Conservation (phyloP, 37 sponge, comb jelly and placozoan species). For the Diacarnus erythraeanus region DNA sequence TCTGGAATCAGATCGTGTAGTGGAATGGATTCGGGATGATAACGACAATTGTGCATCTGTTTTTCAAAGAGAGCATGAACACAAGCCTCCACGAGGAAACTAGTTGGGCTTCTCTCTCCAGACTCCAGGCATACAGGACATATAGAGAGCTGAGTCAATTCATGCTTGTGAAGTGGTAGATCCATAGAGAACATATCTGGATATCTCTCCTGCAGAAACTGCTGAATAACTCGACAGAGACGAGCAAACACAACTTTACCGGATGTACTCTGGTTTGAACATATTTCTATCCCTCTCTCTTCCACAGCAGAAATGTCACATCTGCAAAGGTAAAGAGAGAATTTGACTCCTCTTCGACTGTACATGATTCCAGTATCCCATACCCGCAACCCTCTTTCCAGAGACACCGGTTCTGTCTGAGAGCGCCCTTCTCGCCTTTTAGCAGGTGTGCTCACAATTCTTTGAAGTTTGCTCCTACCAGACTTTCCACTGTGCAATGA, state of each 20-base stretch:
- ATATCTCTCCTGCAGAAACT: constrained; percentile 65
- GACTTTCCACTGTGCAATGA: not conserved
- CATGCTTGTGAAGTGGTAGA: constrained; percentile 37
- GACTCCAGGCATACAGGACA: constrained; percentile 59
- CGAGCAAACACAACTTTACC: constrained; percentile 60
- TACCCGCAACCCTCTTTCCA: constrained; percentile 24
- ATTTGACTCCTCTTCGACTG: not conserved
- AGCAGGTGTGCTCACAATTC: constrained; percentile 7
- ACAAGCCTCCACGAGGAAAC: constrained; percentile 64
- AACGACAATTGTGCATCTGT: constrained; percentile 37
- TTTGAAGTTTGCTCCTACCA: not conserved
- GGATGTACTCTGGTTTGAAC: constrained; percentile 17
- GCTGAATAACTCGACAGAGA: constrained; percentile 61
- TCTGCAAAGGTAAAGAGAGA: constrained; percentile 32
- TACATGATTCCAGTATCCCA: constrained; percentile 60
- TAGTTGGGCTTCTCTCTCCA: constrained; percentile 22
- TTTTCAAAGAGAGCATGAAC: constrained; percentile 38
- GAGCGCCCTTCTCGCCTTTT: constrained; percentile 2
- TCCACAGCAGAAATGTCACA: constrained; percentile 62
- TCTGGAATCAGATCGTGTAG: constrained; percentile 65
- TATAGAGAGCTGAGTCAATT: constrained; percentile 57
- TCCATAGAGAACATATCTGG: constrained; percentile 64
- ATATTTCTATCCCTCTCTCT: constrained; percentile 74
- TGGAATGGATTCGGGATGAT: constrained; percentile 48
- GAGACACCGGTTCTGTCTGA: not conserved